A percentile compares a stretch with the other conserved stretches of the same genome.
These are phyloP conservation scores for Hypselothyrea guttata DNA, from an alignment of 2,888 invertebrate genomes.

Conservation along the genomic window DNA sequence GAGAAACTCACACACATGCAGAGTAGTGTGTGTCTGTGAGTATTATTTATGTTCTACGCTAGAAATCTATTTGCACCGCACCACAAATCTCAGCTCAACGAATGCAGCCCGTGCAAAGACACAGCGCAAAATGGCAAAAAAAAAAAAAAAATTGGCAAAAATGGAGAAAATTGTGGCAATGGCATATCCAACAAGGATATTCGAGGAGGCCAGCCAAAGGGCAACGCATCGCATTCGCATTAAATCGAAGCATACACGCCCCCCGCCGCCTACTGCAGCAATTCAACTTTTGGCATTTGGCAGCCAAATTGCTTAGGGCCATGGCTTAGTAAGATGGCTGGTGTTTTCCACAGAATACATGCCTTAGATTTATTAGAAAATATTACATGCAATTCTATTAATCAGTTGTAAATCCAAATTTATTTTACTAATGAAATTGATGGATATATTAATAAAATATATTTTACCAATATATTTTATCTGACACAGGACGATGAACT, in stretches of 20 bases:
- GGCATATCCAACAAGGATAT: slow-evolving; percentile 42
- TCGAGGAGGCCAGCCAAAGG: slow-evolving; percentile 39
- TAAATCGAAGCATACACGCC: slow-evolving; percentile 75
- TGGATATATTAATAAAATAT: too few relatives aligned
- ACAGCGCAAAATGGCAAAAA: slow-evolving; percentile 31
- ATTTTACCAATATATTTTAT: too few relatives aligned
- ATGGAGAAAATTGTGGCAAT: slow-evolving; percentile 36
- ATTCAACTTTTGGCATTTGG: slow-evolving; percentile 62
- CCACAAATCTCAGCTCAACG: slow-evolving; percentile 81
- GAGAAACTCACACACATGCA: slow-evolving; percentile 24
- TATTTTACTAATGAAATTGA: too few relatives aligned
- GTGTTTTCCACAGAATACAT: too few relatives aligned
- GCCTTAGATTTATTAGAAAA: too few relatives aligned
- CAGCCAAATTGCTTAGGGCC: not conserved
- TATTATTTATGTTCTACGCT: slow-evolving; percentile 80
- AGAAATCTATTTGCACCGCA: slow-evolving; percentile 81
- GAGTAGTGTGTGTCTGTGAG: slow-evolving; percentile 49
- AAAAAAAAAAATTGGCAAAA: slow-evolving; percentile 9
- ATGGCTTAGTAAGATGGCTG: too few relatives aligned
- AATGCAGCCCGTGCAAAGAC: slow-evolving; percentile 46
- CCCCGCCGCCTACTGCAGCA: slow-evolving; percentile 1
- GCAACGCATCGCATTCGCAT: slow-evolving; percentile 70
- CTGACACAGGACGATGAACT: too few relatives aligned
- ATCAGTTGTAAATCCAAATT: too few relatives aligned
- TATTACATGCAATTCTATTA: too few relatives aligned